Base-by-base conservation (phyloP, 2,113 vertebrate genomes). In the Calyptommatus sinebrachiatus region DNA sequence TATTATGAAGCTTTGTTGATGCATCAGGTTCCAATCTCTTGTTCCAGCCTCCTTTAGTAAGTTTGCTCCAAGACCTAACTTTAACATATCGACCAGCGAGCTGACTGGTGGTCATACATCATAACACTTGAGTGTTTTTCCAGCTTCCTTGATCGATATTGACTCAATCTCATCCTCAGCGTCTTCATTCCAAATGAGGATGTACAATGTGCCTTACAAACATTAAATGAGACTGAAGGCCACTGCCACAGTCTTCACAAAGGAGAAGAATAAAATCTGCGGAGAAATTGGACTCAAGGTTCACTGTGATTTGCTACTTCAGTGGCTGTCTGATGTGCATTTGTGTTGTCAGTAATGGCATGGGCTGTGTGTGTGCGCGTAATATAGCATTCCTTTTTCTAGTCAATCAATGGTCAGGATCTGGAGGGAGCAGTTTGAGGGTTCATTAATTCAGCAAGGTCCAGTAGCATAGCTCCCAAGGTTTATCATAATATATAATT, bases 131-230 rank as follows among this genome's bases (percentile, higher is more conserved):
- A 80, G 66, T 48, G 77, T 7, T n/a, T 76, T 65, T 83, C 48
- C 35, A 79, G 79, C 48, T 81, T 75, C 66, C 75, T 82, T 26
- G 46, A 78, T 83, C 87, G 78, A 60, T 71, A 31, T 31, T 77
- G 67, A 28, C 85, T 86, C 63, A 29, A 71, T 89, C 82, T 86
- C 46, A 62, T 77, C 69, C 29, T 18, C 60, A 74, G 78, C 77
- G 79, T 83, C 80, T 80, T 62, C 11, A 0, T 71, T 85, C 71
- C 79, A 85, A 1, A 0, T 26, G 67, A 45, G 45, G 67, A 69
- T 16, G 11, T 60, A 21, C 31, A 74, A 66, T 0, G 0, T 22
- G 29, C 66, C 71, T 65, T 76, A 71, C 67, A 82, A 71, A 29
- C 1, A 0, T 75, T 80, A 48, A 77, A 79, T 0, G 2, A 9